These are phyloP conservation scores for Darevskia nairensis DNA, from an alignment of 2,797 vertebrate species.

Conservation along the genomic window DNA sequence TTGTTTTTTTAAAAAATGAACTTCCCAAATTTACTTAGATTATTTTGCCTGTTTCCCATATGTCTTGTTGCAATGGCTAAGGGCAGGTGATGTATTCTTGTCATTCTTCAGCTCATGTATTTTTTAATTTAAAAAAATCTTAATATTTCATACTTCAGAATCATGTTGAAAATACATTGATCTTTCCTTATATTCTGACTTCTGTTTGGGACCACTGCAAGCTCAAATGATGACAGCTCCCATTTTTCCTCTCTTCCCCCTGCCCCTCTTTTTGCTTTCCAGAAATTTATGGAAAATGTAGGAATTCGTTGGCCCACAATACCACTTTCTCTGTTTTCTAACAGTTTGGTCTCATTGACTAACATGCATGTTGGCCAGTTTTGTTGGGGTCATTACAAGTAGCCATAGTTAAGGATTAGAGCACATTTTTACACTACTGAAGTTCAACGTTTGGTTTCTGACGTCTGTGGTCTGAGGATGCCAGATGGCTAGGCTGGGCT, in stretches of 20 bases:
- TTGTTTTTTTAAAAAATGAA: conserved; percentile 14
- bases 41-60: conserved; percentile 2
- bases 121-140: conserved; percentile 17
- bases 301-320: conserved; percentile 51
- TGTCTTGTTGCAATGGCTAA: not conserved
- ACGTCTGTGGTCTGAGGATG: not conserved
- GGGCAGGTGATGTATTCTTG: not conserved
- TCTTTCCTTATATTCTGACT: conserved; percentile 48
- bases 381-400: not conserved
- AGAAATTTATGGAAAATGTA: conserved; percentile 70
- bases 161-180: conserved; percentile 62
- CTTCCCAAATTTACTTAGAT: conserved; percentile 47
- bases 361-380: not conserved
- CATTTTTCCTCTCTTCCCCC: conserved; percentile 64
- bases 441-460: not conserved
- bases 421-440: not conserved
- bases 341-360: not conserved
- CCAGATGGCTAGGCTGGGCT: not conserved
- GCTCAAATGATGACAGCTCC: conserved; percentile 73
- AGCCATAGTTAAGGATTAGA: not conserved
- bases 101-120: conserved; percentile 21
- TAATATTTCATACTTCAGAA: conserved; percentile 47
- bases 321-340: not conserved
- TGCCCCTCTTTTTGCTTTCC: conserved; percentile 76
- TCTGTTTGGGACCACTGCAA: conserved; percentile 64